A percentile compares a stretch with the other conserved stretches of the same genome.
Conservation (phyloP, 2,113 vertebrate species). For the Columbina picui region DNA sequence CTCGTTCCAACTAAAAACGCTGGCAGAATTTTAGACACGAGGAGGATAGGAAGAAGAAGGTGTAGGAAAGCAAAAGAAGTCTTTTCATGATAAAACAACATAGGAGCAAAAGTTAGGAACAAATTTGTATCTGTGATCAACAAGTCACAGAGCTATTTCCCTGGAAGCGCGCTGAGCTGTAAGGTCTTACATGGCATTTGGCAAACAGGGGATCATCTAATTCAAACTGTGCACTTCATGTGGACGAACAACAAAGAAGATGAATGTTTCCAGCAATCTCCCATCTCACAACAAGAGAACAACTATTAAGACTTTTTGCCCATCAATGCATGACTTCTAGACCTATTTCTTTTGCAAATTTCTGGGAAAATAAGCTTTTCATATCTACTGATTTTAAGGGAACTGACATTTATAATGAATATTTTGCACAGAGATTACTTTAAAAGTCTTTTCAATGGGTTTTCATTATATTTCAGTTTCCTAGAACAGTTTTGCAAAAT, state of each 20-base stretch:
- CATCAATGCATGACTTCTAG: background rate
- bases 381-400: background rate
- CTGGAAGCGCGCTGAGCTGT: background rate
- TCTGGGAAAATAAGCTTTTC: constrained; percentile 10
- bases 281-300: background rate
- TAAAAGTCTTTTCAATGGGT: constrained; percentile 18
- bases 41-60: background rate
- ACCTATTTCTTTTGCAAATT: background rate
- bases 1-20: background rate
- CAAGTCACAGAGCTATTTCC: background rate
- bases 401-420: background rate
- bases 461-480: background rate
- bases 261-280: background rate
- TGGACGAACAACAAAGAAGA: background rate
- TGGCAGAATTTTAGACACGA: background rate
- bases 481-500: background rate
- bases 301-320: background rate
- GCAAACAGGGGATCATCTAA: background rate
- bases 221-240: background rate
- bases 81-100: background rate
- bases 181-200: background rate
- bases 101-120: background rate
- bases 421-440: constrained; percentile 30
- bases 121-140: background rate
- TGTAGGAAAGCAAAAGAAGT: background rate